Evolutionary conservation across 2,888 invertebrate species (phyloP).

Genomic region (Ormyrus labotus): DNA sequence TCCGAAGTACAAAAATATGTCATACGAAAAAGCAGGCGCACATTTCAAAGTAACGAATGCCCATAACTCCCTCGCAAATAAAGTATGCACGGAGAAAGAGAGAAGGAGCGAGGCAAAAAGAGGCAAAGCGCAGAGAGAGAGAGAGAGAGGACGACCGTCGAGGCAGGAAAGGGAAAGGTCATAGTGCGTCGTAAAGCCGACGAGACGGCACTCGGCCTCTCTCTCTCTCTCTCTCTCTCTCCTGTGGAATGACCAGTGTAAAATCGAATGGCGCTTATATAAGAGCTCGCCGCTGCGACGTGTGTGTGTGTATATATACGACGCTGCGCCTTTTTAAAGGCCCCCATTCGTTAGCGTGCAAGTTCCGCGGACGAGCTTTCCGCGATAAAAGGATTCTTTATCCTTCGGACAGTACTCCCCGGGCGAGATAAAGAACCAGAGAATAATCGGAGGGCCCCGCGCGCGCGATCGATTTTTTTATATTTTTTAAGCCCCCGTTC

Average conservation of each 20-base stretch:
- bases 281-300: neutral
- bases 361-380: neutral
- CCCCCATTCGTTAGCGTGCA: slow-evolving; percentile 32
- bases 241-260: slow-evolving; percentile 35
- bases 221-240: neutral
- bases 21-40: neutral
- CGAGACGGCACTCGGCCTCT: neutral
- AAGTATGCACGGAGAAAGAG: neutral
- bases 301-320: neutral
- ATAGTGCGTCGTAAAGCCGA: slow-evolving; percentile 20
- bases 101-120: neutral
- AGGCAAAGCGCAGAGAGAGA: neutral
- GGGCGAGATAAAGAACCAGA: neutral
- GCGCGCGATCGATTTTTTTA: slow-evolving; percentile 37
- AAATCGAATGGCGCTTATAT: slow-evolving; percentile 38
- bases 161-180: slow-evolving; percentile 12
- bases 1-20: neutral
- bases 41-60: neutral
- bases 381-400: slow-evolving; percentile 19
- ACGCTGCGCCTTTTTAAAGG: slow-evolving; percentile 27
- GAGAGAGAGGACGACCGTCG: neutral
- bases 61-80: neutral
- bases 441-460: neutral
- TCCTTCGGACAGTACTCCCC: neutral
- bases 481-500: slow-evolving; percentile 5